phyloP scores from a whole-genome alignment of 2,797 vertebrate genomes.

The Poeciliopsis turneri region DNA sequence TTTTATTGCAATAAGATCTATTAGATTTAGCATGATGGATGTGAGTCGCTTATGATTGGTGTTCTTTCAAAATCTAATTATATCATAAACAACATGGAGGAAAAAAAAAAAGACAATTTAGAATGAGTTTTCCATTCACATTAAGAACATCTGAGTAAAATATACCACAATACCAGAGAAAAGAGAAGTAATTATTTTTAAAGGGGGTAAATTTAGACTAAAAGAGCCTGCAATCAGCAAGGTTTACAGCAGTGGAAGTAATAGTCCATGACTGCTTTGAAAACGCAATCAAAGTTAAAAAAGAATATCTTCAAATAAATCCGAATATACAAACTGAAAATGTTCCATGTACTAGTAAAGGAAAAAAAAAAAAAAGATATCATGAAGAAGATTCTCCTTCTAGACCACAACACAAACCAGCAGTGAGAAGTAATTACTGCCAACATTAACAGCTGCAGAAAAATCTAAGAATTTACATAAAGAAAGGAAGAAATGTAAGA shows the following conservation, averaged over 20 bases:
- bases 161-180: constrained; percentile 8
- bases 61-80: neutral
- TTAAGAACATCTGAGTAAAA: constrained; percentile 36
- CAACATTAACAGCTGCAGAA: neutral
- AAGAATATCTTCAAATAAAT: constrained; percentile 11
- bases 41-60: neutral
- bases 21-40: neutral
- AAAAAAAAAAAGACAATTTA: neutral
- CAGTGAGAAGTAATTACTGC: neutral
- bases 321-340: constrained; percentile 24
- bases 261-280: neutral
- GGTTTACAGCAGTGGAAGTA: constrained; percentile 31
- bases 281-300: constrained; percentile 15
- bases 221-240: constrained; percentile 38
- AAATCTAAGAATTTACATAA: neutral
- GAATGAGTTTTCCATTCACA: constrained; percentile 18
- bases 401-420: constrained; percentile 5
- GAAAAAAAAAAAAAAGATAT: constrained; percentile 10
- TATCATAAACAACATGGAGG: neutral
- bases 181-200: constrained; percentile 39
- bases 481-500: neutral
- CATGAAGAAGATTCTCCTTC: neutral
- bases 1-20: neutral
- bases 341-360: neutral
- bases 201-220: constrained; percentile 34